Evolutionary conservation across 2,888 invertebrate species (phyloP).

Genomic region (Acrobeloides nanus): DNA sequence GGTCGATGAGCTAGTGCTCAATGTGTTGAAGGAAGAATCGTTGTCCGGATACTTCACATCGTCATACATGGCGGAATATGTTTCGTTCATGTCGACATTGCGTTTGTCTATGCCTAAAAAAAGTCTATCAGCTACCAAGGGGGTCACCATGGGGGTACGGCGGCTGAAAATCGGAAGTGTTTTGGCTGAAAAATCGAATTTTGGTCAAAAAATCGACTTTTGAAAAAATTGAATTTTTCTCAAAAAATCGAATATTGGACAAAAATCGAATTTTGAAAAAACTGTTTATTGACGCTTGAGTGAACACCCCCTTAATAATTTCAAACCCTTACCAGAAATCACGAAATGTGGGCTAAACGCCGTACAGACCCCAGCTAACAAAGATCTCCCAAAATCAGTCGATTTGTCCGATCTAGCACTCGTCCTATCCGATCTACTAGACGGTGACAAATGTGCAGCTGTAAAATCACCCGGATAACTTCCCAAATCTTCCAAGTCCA

Average conservation of each 20-base stretch:
- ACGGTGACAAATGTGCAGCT: neutral
- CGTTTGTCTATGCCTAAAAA: slow-evolving; percentile 15
- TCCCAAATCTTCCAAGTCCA: too few relatives aligned
- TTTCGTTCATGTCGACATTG: slow-evolving; percentile 9
- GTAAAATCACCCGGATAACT: too few relatives aligned
- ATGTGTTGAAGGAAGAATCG: slow-evolving; percentile 8
- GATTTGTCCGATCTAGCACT: neutral
- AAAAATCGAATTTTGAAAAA: too few relatives aligned
- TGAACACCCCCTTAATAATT: too few relatives aligned
- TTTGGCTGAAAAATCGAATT: too few relatives aligned
- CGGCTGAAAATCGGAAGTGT: too few relatives aligned
- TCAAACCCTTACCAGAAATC: slow-evolving; percentile 28
- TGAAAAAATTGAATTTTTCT: slow-evolving; percentile 1
- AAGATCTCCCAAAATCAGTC: slow-evolving; percentile 31
- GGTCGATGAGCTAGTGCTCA: slow-evolving; percentile 1
- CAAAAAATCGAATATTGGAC: slow-evolving; percentile 5
- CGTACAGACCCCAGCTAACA: slow-evolving; percentile 39
- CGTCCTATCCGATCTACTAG: neutral
- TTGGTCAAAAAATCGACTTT: slow-evolving; percentile 2
- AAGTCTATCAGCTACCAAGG: too few relatives aligned
- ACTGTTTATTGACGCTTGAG: too few relatives aligned
- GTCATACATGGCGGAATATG: slow-evolving; percentile 17
- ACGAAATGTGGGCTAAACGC: slow-evolving; percentile 43
- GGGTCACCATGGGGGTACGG: too few relatives aligned
- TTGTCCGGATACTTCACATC: slow-evolving; percentile 17